Base-by-base conservation (phyloP, 2,797 vertebrate species). In the Erethizon dorsatum region DNA sequence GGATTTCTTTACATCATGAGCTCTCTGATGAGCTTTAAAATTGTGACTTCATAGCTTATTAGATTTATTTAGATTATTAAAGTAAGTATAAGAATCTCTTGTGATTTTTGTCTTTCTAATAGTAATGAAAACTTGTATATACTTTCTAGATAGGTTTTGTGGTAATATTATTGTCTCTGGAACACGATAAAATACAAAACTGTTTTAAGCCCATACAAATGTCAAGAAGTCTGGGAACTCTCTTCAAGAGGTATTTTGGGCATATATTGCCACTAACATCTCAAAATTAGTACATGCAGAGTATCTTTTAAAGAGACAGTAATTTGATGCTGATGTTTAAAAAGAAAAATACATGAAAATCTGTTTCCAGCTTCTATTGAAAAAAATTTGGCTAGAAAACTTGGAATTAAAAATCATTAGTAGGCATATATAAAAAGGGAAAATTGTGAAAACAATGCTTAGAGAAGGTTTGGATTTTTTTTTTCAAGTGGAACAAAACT, bases 61-160 rank as follows among this genome's bases (percentile, higher is more conserved):
- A 13, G 7, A 6, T 85, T 88, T 85, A 12, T 57, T 90, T 91
- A 82, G 12, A 56, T 61, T 95, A 56, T 89, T 77, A 86, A 5
- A 91, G 13, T 94, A 33, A 90, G 6, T 3, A 82, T 91, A 31
- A 94, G 67, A 86, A 71, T 94, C 79, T 86, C 50, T 75, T 86
- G 31, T 90, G 54, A 91, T 28, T 94, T 97, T 86, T 57, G 91
- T 31, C 59, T 84, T 47, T 50, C 15, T 91, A 65, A 31, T 18
- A 33, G 2, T 86, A 89, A 79, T 59, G 2, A 33, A 94, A 89
- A 63, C 69, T 33, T 92, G 6, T 77, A n/a, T 83, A 59, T 92
- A 69, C 89, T 61, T 86, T 88, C 14, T 89, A 79, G 45, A 79
- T 45, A 85, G 6, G 22, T 1, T 90, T 79, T 92, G 10, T 82